Conservation (phyloP, 2,888 invertebrate species). For the Pheosia gnoma region DNA sequence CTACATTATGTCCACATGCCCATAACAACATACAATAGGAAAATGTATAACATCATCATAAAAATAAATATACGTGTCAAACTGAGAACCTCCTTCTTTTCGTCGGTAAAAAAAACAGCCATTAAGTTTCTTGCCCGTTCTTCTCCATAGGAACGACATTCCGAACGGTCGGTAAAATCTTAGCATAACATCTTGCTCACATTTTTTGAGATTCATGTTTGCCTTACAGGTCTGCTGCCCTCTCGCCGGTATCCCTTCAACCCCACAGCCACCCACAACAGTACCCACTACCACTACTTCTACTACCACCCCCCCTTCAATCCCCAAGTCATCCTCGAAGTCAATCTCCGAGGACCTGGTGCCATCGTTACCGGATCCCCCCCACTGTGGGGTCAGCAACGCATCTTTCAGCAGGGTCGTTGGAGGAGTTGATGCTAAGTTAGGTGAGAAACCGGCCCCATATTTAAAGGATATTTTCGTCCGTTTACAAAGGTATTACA, state of each 20-base stretch:
- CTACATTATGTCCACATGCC: too few species aligned
- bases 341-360: conserved; percentile 46
- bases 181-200: too few species aligned
- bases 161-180: too few species aligned
- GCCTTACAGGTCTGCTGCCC: conserved; percentile 69
- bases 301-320: conserved; percentile 20
- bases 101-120: too few species aligned
- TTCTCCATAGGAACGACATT: too few species aligned
- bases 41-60: too few species aligned
- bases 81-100: too few species aligned
- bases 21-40: too few species aligned
- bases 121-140: too few species aligned
- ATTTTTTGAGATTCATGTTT: not conserved
- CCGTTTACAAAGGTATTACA: too few species aligned
- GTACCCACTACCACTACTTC: conserved; percentile 23
- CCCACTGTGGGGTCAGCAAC: conserved; percentile 86
- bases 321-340: conserved; percentile 31
- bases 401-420: conserved; percentile 86
- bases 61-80: too few species aligned
- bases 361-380: conserved; percentile 63
- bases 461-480: too few species aligned
- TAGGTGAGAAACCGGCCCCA: conserved; percentile 71
- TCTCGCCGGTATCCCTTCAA: conserved; percentile 44
- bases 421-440: conserved; percentile 87
- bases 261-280: conserved; percentile 26